Percentiles rank a stretch among this genome's conserved stretches.
Conservation (phyloP, 1,140 invertebrate species). For the Temnothorax curvispinosus region DNA sequence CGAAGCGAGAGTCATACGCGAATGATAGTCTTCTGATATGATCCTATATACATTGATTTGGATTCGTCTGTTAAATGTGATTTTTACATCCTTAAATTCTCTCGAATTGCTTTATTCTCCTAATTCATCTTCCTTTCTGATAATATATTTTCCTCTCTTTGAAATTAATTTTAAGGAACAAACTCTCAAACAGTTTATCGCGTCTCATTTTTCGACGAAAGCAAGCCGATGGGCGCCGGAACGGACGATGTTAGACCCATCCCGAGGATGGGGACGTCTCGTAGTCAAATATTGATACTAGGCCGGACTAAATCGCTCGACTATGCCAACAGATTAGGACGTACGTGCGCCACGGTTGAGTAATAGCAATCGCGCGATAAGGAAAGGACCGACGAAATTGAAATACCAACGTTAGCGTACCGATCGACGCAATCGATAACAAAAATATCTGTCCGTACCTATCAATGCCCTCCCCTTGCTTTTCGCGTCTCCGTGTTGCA, state of each 20-base stretch:
- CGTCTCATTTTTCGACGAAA: conserved; percentile 47
- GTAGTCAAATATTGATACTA: conserved; percentile 81
- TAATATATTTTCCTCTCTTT: background rate
- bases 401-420: conserved; percentile 36
- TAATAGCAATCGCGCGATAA: conserved; percentile 59
- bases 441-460: background rate
- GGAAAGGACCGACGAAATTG: conserved; percentile 42
- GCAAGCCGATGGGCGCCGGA: conserved; percentile 43
- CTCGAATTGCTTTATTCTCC: background rate
- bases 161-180: background rate
- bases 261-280: conserved; percentile 67
- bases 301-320: conserved; percentile 76
- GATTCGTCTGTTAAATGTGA: background rate
- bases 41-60: background rate
- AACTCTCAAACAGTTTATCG: background rate
- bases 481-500: background rate
- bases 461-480: background rate
- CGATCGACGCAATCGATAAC: conserved; percentile 1
- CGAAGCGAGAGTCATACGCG: conserved; percentile 30
- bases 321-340: conserved; percentile 78
- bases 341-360: conserved; percentile 69
- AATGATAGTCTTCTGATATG: too few species aligned
- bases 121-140: background rate
- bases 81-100: background rate
- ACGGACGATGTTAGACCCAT: conserved; percentile 59